A percentile compares a stretch with the other conserved stretches of the same genome.
Evolutionary conservation across 2,888 invertebrate genomes (phyloP).

Genomic region (Pheosia gnoma): DNA sequence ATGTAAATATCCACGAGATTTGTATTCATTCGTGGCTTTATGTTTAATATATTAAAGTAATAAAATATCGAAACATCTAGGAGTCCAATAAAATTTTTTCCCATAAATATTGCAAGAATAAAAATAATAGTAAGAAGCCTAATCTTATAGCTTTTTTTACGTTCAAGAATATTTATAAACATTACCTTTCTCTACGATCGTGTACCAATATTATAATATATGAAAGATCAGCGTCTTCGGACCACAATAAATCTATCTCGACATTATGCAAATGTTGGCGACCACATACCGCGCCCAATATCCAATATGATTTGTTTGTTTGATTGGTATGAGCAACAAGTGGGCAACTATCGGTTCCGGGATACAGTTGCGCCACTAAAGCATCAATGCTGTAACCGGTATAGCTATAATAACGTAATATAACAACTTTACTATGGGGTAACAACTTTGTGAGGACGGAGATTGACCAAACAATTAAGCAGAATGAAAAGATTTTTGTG

Average conservation of each 20-base stretch:
- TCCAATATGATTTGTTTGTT: conserved; percentile 20
- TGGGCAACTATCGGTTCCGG: not conserved
- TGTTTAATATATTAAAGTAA: not conserved
- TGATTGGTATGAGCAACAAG: no score
- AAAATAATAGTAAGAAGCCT: not conserved
- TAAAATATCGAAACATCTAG: not conserved
- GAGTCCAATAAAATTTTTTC: not conserved
- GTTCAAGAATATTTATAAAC: conserved; percentile 1
- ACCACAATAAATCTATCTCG: conserved; percentile 32
- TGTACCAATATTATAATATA: conserved; percentile 18
- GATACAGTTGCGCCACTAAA: not conserved
- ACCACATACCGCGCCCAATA: conserved; percentile 34
- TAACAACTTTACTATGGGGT: no score
- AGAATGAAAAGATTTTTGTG: no score
- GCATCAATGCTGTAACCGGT: no score
- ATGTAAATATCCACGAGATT: no score
- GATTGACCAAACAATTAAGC: no score
- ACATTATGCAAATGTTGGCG: conserved; percentile 38
- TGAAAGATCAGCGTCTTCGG: conserved; percentile 33
- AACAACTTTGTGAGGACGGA: no score
- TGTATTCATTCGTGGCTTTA: no score
- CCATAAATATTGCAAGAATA: not conserved
- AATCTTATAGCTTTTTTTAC: conserved; percentile 1
- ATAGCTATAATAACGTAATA: no score
- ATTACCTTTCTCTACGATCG: conserved; percentile 29